Evolutionary conservation across 1,140 invertebrate species (phyloP).

Genomic region (Dinothrombium tinctorium): DNA sequence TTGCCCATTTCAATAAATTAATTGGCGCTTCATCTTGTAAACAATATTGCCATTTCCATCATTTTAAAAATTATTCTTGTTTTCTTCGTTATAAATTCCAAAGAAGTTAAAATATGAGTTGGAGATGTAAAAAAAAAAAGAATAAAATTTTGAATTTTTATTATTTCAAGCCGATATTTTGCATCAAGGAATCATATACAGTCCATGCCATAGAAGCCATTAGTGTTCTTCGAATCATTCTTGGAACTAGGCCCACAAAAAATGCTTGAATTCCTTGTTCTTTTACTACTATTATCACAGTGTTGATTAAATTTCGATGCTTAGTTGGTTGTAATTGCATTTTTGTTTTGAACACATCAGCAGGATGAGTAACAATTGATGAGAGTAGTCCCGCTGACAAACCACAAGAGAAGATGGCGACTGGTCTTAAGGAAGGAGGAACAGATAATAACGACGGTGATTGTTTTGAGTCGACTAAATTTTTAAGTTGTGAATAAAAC

Average conservation of each 20-base stretch:
- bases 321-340: conserved; percentile 66
- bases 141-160: not conserved
- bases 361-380: conserved; percentile 63
- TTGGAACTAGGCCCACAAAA: conserved; percentile 63
- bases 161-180: conserved; percentile 14
- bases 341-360: conserved; percentile 77
- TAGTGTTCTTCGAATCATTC: conserved; percentile 57
- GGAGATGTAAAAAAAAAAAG: not conserved
- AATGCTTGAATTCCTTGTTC: conserved; percentile 51
- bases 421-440: not conserved
- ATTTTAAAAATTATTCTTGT: no score
- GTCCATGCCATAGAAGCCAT: conserved; percentile 85
- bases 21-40: no score
- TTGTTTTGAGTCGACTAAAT: conserved; percentile 21
- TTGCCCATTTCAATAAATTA: no score
- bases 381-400: conserved; percentile 53
- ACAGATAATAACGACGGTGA: no score
- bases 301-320: conserved; percentile 34
- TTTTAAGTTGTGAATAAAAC: conserved; percentile 64
- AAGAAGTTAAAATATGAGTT: no score
- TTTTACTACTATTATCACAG: conserved; percentile 37
- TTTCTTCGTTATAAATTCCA: no score
- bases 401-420: conserved; percentile 39
- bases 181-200: conserved; percentile 50
- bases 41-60: no score